Conservation (phyloP, 2,888 invertebrate genomes). For the Spatulosminthurus flaviceps region DNA sequence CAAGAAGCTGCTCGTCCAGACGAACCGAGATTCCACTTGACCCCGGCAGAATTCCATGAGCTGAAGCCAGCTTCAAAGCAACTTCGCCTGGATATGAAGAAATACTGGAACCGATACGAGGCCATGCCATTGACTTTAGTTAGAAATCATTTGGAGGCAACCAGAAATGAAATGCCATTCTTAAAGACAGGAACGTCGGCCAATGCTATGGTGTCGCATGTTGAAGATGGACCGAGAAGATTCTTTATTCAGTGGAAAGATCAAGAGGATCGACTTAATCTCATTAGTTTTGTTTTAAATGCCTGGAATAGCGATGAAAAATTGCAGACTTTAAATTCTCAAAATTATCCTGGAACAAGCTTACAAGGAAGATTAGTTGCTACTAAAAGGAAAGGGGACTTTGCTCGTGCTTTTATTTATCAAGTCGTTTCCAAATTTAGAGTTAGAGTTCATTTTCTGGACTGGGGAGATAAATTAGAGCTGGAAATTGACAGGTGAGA, state of each 20-base stretch:
- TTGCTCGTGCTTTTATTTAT: neutral
- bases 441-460: neutral
- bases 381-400: neutral
- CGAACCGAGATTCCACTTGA: neutral
- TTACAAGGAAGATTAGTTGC: neutral
- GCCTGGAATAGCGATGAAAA: neutral
- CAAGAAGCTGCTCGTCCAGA: neutral
- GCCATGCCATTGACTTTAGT: neutral
- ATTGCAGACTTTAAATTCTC: neutral
- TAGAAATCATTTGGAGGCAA: neutral
- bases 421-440: neutral
- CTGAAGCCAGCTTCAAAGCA: neutral
- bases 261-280: neutral
- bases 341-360: neutral
- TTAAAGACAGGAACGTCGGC: neutral
- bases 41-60: neutral
- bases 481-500: neutral
- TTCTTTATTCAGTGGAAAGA: slow-evolving; percentile 4
- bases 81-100: neutral
- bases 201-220: neutral
- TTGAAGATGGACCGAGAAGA: neutral
- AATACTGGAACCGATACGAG: neutral
- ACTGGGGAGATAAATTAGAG: neutral
- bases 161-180: neutral
- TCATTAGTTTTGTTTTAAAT: neutral